Evolutionary conservation across 2,888 invertebrate genomes (phyloP).

Genomic region (Ariolimax columbianus): DNA sequence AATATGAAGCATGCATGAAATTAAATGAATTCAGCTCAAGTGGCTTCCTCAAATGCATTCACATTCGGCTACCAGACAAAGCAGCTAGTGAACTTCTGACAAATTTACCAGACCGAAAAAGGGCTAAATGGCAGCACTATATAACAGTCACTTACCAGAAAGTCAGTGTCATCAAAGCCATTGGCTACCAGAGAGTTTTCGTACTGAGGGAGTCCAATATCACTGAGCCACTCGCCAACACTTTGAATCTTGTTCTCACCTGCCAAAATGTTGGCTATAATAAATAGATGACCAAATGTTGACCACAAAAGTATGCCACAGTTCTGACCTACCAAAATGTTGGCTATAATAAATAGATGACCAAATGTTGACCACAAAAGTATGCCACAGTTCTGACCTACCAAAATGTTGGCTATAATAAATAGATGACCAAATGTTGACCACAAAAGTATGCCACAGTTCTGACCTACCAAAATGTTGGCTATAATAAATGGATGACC

Average conservation of each 20-base stretch:
- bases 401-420: background rate
- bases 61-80: too few relatives aligned
- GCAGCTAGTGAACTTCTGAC: too few relatives aligned
- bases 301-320: too few relatives aligned
- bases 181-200: constrained; percentile 89
- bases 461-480: constrained; percentile 43
- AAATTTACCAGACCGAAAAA: too few relatives aligned
- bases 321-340: constrained; percentile 43
- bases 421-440: too few relatives aligned
- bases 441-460: too few relatives aligned
- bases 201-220: constrained; percentile 88
- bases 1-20: too few relatives aligned
- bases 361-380: too few relatives aligned
- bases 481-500: background rate
- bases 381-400: constrained; percentile 42
- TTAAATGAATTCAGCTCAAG: too few relatives aligned
- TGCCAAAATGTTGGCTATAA: constrained; percentile 19
- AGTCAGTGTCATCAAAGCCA: constrained; percentile 94
- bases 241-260: constrained; percentile 79
- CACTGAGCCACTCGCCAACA: constrained; percentile 89
- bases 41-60: too few relatives aligned
- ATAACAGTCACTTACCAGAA: constrained; percentile 88
- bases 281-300: too few relatives aligned
- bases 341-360: background rate
- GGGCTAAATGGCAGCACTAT: too few relatives aligned